Base-by-base conservation (phyloP, 2,797 vertebrate species). In the Acipenser oxyrinchus region DNA sequence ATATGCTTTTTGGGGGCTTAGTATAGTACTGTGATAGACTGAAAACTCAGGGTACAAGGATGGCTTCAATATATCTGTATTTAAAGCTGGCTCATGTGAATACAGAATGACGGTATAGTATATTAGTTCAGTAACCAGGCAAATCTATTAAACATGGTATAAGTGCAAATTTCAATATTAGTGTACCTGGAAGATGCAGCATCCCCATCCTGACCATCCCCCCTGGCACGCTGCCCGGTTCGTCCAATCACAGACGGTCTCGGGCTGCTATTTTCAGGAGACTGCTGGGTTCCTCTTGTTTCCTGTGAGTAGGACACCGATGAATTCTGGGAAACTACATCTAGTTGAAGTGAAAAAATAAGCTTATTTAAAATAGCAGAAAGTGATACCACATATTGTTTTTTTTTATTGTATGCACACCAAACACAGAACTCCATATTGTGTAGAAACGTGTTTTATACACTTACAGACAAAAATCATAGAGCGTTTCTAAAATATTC, bases 191-290 rank as follows among this genome's bases (percentile, higher is more conserved):
- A 92, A 58, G 95, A 95, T 23, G 75, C 86, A 6, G 89, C 92
- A 67, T 99, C 97, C 76, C 95, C 93, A 0, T 99, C 97, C 74
- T 99, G 95, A 48, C 96, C 97, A 18, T 99, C 97, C 62, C 97
- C 96, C 63, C 94, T 81, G 64, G 92, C 88, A 66, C 95, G 90
- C 73, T 94, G 94, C 68, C 89, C 90, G 0, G 91, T 90, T 52
- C 92, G 93, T 6, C 97, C 97, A 48, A 95, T 82, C 49, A 93
- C 95, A n/a, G 94, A 96, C 2, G 96, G 97, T 9, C 96, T 87
- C 59, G 93, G 91, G 60, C 93, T 95, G 51, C 89, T 91, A 67
- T 92, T 93, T 8, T 83, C 83, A 0, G 91, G 93, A 1, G 95
- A 97, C 60, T 55, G 83, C 68, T 84, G 86, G 63, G 79, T 72